Evolutionary conservation across 23 tunicate genomes (phyloP), one percentile per base, ranked within the genome.

Genomic region (Halocynthia aurantium): DNA sequence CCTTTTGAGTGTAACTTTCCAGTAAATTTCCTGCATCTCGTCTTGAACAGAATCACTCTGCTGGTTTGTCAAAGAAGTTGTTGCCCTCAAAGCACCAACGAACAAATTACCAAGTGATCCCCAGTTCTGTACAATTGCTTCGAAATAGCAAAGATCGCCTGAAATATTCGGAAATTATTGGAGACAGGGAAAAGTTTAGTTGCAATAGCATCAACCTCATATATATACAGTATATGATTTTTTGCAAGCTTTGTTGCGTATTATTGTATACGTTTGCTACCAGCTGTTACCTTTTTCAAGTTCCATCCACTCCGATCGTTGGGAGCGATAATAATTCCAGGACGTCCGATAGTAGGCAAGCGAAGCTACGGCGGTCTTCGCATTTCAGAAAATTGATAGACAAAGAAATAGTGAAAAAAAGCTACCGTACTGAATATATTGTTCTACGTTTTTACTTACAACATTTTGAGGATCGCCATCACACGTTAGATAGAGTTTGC

Each of bases 381-480:
- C 44, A 4, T 31, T 31, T 31, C 44, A 31, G 44, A 31, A 31
- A 31, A 31, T 15, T 65, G 49, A 40, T 65, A 49, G 15, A 10
- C 22, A 65, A 65, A 65, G 15, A 13, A 58, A 58, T 15, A 58
- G 2, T 58, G 17, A 58, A 58, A 58, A 58, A 58, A 58, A 58
- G 63, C 63, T 13, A 58, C 17, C 17, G 15, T 58, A 58, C 15
- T 58, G 44, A 31, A 31, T 31, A 31, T 4, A 31, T 31, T 31
- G 44, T 31, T 31, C 1, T 58, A 13, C 63, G 17, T 13, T 15
- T 67, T 15, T 5, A 64, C 51, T 69, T 76, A 89, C 96, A 70
- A 22, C 62, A 12, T 68, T 73, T 7, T 82, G 54, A 13, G 88
- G 58, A 54, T 80, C 78, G 17, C 96, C 88, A 75, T 50, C 76